These are phyloP conservation scores for Hystrix brachyura DNA, from an alignment of 2,113 vertebrate genomes.

Conservation along the genomic window DNA sequence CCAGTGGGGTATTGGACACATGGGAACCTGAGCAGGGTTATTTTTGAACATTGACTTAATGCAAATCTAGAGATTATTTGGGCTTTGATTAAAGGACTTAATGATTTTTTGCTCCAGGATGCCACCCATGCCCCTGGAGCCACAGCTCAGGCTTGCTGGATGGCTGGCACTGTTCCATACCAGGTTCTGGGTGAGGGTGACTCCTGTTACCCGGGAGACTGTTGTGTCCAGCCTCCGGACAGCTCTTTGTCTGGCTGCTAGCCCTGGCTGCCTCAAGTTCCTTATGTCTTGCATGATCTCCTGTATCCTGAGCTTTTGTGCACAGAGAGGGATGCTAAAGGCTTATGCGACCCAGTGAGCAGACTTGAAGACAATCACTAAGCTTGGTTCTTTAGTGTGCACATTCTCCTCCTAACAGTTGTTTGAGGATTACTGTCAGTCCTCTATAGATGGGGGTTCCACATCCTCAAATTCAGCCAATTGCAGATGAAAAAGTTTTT, in stretches of 20 bases:
- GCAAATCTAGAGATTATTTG: not conserved
- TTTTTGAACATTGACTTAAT: not conserved
- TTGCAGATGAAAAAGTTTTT: not conserved
- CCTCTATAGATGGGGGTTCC: not conserved
- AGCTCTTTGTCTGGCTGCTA: not conserved
- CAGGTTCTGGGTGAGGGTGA: not conserved
- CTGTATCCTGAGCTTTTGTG: not conserved
- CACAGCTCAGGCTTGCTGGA: not conserved
- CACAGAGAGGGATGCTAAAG: not conserved
- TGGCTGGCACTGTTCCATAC: fast-evolving
- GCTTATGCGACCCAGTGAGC: no score
- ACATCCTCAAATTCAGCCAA: not conserved
- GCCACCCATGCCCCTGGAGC: no score
- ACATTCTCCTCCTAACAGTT: not conserved
- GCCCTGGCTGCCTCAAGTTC: not conserved
- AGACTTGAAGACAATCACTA: not conserved
- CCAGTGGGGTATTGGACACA: fast-evolving
- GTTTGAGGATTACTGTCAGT: not conserved
- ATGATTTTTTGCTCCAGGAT: not conserved
- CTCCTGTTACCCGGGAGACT: not conserved
- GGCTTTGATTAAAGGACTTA: not conserved
- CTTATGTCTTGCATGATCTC: not conserved
- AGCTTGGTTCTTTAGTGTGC: not conserved
- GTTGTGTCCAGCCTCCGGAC: no score
- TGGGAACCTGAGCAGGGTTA: not conserved